Percentiles rank a stretch among this genome's conserved stretches.
Evolutionary conservation across 2,113 vertebrate species (phyloP).

Genomic region (Atherinomorus stipes): DNA sequence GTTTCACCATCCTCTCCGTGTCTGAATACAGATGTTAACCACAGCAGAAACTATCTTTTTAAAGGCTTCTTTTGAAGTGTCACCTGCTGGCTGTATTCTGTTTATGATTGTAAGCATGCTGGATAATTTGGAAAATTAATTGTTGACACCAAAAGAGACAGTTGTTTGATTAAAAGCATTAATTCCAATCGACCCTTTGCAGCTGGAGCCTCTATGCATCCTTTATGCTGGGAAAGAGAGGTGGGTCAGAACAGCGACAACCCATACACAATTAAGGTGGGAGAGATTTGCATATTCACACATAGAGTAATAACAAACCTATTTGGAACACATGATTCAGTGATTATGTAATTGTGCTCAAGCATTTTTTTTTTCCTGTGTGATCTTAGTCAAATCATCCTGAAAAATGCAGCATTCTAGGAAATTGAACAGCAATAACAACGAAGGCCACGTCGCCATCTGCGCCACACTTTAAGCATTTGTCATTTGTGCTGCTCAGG

Average conservation of each 20-base stretch:
- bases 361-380: background rate
- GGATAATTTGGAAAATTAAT: background rate
- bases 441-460: conserved; percentile 6
- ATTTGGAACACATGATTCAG: conserved; percentile 63
- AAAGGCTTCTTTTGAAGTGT: background rate
- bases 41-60: background rate
- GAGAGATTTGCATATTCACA: conserved; percentile 15
- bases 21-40: conserved; percentile 46
- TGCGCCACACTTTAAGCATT: conserved; percentile 24
- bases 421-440: conserved; percentile 17
- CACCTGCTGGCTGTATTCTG: background rate
- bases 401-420: conserved; percentile 11
- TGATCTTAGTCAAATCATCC: conserved; percentile 23
- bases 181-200: conserved; percentile 39
- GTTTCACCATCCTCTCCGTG: conserved; percentile 30
- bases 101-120: background rate
- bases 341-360: conserved; percentile 58
- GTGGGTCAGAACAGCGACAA: conserved; percentile 21
- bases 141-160: conserved; percentile 56
- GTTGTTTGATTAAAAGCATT: conserved; percentile 72
- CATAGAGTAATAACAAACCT: conserved; percentile 28
- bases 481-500: conserved; percentile 2
- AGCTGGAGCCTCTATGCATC: conserved; percentile 39
- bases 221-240: conserved; percentile 46
- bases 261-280: conserved; percentile 15